A percentile compares a stretch with the other conserved stretches of the same genome.
Evolutionary conservation across 2,797 vertebrate species (phyloP).

Genomic region (Chlorospingus semifuscus): DNA sequence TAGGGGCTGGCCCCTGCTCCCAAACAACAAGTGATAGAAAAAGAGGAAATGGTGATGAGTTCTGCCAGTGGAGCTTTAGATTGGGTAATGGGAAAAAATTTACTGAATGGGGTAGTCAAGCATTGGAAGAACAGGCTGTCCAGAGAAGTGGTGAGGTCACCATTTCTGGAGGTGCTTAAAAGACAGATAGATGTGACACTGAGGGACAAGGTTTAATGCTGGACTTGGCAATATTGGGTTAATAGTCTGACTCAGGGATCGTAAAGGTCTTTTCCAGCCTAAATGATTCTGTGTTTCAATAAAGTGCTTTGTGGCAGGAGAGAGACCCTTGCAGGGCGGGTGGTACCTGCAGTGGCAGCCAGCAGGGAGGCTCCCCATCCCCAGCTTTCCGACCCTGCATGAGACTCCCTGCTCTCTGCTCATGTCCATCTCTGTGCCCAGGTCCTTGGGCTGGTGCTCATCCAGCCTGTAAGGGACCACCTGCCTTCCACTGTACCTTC

Average conservation of each 20-base stretch:
- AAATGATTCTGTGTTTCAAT: background rate
- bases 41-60: background rate
- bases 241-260: background rate
- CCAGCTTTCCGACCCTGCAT: background rate
- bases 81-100: background rate
- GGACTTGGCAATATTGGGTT: background rate
- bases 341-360: background rate
- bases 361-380: background rate
- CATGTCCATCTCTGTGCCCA: background rate
- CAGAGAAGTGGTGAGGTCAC: background rate
- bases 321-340: fast-evolving
- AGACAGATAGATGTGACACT: background rate
- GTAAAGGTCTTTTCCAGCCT: background rate
- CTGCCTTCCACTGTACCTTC: background rate
- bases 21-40: background rate
- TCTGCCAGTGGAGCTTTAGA: background rate
- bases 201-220: background rate
- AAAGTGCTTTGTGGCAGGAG: background rate
- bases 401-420: background rate
- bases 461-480: background rate
- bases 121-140: background rate
- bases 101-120: background rate
- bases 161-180: background rate
- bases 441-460: background rate
- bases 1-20: background rate